Conservation (phyloP, 2,888 invertebrate genomes). For the Nebria salina region DNA sequence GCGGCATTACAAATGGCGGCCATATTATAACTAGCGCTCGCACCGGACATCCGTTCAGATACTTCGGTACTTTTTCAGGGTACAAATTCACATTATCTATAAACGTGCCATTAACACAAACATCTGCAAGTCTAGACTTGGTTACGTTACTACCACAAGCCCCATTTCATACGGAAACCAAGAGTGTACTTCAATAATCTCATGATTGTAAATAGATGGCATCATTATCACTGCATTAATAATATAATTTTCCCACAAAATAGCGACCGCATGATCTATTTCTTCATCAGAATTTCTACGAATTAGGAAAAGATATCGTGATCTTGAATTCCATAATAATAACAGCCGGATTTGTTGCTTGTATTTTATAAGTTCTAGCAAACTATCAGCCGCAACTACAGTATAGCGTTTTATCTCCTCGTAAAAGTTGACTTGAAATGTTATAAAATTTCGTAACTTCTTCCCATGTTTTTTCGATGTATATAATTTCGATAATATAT, state of each 20-base stretch:
- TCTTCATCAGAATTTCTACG: constrained; percentile 19
- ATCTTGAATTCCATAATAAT: constrained; percentile 34
- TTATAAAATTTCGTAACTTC: constrained; percentile 28
- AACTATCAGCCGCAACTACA: constrained; percentile 15
- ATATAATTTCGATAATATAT: constrained; percentile 26
- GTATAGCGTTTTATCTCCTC: constrained; percentile 22
- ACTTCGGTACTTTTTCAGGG: constrained; percentile 54
- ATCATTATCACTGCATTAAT: constrained; percentile 36
- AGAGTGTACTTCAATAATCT: constrained; percentile 52
- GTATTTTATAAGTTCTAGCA: constrained; percentile 17
- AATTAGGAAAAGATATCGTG: constrained; percentile 31
- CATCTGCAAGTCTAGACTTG: constrained; percentile 32
- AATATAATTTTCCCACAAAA: constrained; percentile 39
- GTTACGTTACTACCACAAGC: constrained; percentile 51
- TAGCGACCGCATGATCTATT: constrained; percentile 14
- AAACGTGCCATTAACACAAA: constrained; percentile 49
- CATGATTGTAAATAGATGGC: constrained; percentile 9
- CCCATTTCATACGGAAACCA: constrained; percentile 54
- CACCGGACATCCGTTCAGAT: constrained; percentile 56
- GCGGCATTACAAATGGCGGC: constrained; percentile 49
- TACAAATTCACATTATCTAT: constrained; percentile 49
- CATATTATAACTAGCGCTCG: constrained; percentile 54
- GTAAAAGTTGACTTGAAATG: constrained; percentile 32
- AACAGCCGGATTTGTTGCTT: constrained; percentile 24
- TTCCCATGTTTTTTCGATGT: constrained; percentile 11